Evolutionary conservation across 2,113 vertebrate genomes (phyloP), one percentile per base, ranked within the genome.

Genomic region (Phalacrocorax carbo): DNA sequence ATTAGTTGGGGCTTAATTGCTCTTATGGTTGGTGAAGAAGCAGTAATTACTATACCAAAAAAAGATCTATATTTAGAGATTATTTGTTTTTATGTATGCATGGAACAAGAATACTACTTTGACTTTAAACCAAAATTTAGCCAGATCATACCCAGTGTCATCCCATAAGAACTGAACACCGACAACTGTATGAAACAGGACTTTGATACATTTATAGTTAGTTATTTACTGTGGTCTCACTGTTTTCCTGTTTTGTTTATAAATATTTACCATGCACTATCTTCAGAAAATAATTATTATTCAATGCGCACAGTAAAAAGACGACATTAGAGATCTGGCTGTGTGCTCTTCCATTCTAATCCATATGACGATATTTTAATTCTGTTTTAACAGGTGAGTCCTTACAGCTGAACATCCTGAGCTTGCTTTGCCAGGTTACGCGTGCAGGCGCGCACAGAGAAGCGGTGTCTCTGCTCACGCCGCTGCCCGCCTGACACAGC

Each of bases 241-340:
- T 97, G 95, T 97, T 98, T 97, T 90, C 84, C 82, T 96, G 90
- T 91, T 97, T 95, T 97, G 91, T 97, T 97, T 95, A 96, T 97
- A 97, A 98, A 98, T 98, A 98, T 98, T 98, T 98, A 97, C 97
- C 88, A 88, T 32, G 73, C 32, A 88, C 85, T 95, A 89, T 83
- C 95, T 97, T 97, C 92, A 90, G 96, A 96, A 97, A 97, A 96
- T 97, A 96, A 98, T 97, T 96, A 97, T 97, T 97, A 98, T 95
- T 96, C 96, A 78, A 84, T 42, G 78, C 93, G 95, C 97, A 92
- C 86, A 94, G 96, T 52, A 61, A 92, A 92, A 90, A 88, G 82
- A 96, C 94, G 81, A 64, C 84, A 94, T 94, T 72, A 52, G 86
- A 97, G 70, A 83, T 87, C 73, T n/a, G 93, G 57, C 75, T 95